A percentile compares a stretch with the other conserved stretches of the same genome.
phyloP scores from a whole-genome alignment of 2,888 invertebrate species.

The Agrochola lota region DNA sequence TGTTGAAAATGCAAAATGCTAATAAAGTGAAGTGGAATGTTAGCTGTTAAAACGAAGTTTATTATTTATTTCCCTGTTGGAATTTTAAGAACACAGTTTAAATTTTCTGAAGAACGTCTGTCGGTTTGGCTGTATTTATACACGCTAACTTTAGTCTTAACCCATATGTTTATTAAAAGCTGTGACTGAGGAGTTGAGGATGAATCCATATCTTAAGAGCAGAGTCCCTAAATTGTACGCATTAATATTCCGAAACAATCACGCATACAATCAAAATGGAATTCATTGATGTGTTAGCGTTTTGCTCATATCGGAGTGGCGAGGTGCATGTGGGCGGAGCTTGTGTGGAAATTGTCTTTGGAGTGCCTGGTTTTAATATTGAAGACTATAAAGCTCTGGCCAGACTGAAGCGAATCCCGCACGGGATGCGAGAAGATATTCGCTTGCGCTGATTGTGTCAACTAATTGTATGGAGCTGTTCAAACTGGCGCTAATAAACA shows the following conservation, averaged over 20 bases:
- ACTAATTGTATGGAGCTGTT: neutral
- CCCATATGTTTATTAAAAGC: too few species aligned
- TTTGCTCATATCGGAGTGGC: too few species aligned
- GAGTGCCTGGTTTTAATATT: too few species aligned
- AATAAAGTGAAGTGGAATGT: constrained; percentile 10
- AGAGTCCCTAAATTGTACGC: too few species aligned
- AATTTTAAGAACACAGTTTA: neutral
- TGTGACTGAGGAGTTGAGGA: neutral
- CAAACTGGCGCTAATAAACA: neutral
- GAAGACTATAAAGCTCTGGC: neutral
- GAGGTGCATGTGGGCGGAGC: too few species aligned
- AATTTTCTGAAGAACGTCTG: neutral
- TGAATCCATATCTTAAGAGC: too few species aligned
- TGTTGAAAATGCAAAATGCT: neutral
- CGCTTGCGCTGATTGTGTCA: neutral
- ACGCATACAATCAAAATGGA: too few species aligned
- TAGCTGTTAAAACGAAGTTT: neutral
- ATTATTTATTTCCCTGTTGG: neutral
- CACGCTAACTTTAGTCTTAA: too few species aligned
- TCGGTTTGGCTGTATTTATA: neutral
- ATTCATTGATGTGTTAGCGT: too few species aligned
- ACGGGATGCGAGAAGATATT: neutral
- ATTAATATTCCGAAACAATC: too few species aligned
- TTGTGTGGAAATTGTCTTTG: too few species aligned
- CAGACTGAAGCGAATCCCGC: neutral